Base-by-base conservation (phyloP, 2,797 vertebrate species). In the Margarornis squamiger region DNA sequence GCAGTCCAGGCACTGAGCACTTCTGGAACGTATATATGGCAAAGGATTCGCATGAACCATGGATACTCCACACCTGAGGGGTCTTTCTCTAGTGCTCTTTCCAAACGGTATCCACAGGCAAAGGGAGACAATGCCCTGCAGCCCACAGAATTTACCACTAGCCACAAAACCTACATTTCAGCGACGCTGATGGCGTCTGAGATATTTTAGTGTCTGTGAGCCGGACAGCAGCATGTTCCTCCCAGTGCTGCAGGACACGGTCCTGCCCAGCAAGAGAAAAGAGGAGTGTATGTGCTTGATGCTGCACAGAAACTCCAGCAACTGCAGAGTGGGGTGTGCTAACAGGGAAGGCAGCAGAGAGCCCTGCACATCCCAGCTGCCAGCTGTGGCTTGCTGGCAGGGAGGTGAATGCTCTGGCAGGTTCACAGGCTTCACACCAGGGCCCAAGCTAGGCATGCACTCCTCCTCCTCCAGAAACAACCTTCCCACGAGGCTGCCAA, bases 181-280 rank as follows among this genome's bases (percentile, higher is more conserved):
- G 52, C 68, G 48, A 32, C 22, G 1, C 0, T 18, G 36, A 29
- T 32, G 17, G 38, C 0, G 0, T 7, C 54, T 2, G 20, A 34
- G 39, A 30, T 19, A 18, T 78, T 82, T 80, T 59, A 11, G 41
- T 3, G 45, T 8, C 84, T 6, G 0, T 0, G 4, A 89, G 39
- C 15, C 0, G 1, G 52, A 67, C 0, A 4, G 49, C 49, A 75
- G 54, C 52, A 18, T 0, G 3, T 14, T 36, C 20, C 32, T 61
- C 48, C 49, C 17, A 15, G 48, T 9, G 48, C 70, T 67, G 39
- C 1, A 63, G 52, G 77, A 87, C 4, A 1, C 2, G 34, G 27
- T 51, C 68, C 63, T 36, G 51, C 48, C 26, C 30, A 88, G 83
- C 76, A 52, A 34, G 48, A 67, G 61, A 36, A 88, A 49, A 5